These are phyloP conservation scores for Potorous gilbertii DNA, from an alignment of 2,797 vertebrate species.

Conservation along the genomic window DNA sequence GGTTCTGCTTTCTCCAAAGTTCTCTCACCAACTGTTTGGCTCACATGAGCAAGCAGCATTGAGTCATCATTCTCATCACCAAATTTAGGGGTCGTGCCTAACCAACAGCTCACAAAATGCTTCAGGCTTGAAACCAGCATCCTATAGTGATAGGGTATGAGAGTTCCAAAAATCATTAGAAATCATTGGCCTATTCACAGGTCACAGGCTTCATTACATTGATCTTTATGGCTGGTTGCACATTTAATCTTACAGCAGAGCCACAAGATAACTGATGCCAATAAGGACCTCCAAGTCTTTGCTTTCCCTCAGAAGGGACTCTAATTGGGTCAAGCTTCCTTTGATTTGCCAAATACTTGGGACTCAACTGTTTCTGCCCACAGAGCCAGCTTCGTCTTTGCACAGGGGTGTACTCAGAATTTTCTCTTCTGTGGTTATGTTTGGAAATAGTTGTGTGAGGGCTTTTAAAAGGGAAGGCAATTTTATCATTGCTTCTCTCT, in stretches of 20 bases:
- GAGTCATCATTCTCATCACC: background rate
- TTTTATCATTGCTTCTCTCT: slow-evolving; percentile 53
- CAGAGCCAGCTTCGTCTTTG: background rate
- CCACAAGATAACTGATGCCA: slow-evolving; percentile 1
- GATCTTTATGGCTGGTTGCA: background rate
- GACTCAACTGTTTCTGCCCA: background rate
- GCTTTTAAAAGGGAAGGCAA: background rate
- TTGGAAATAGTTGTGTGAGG: slow-evolving; percentile 12
- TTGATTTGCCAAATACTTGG: slow-evolving; percentile 10
- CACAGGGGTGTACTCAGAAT: slow-evolving; percentile 9
- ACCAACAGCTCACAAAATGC: background rate
- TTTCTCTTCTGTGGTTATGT: slow-evolving; percentile 6
- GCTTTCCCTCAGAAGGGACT: slow-evolving; percentile 11
- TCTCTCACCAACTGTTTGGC: background rate
- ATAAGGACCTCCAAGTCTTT: slow-evolving; percentile 28
- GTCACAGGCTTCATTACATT: slow-evolving; percentile 1
- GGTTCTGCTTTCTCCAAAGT: background rate
- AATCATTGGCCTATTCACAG: background rate
- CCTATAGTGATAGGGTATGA: background rate
- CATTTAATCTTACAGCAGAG: background rate
- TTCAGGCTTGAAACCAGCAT: background rate
- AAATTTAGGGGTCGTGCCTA: background rate
- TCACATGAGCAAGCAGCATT: background rate
- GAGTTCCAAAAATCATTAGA: background rate
- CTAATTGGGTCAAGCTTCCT: background rate